phyloP scores from a whole-genome alignment of 2,797 vertebrate species.

The Chiloscyllium punctatum region DNA sequence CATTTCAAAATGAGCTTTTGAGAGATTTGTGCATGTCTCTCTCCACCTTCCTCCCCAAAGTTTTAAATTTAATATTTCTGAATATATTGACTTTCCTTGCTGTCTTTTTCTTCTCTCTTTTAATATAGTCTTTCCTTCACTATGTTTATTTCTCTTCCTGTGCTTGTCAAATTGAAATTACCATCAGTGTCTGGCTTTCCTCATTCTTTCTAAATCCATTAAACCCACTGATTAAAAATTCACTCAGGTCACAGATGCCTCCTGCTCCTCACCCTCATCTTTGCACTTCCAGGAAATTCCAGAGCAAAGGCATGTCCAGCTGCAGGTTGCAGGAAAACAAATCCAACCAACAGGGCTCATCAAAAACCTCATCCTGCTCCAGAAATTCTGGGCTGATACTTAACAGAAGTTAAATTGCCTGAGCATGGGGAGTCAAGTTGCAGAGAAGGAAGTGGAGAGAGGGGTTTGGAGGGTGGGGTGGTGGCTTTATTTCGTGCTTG shows the following conservation, averaged over 20 bases:
- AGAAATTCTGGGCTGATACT: background rate
- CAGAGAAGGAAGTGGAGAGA: too few species aligned
- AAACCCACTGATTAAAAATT: background rate
- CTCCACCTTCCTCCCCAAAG: background rate
- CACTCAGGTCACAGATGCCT: background rate
- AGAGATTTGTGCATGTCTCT: background rate
- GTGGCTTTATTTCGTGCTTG: background rate
- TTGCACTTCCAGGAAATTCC: background rate
- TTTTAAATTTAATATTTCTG: background rate
- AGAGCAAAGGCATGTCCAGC: background rate
- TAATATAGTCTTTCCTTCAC: background rate
- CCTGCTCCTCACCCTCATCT: background rate
- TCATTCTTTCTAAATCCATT: background rate
- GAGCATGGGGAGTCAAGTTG: background rate
- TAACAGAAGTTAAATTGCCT: background rate
- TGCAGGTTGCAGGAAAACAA: background rate
- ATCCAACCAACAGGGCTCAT: background rate
- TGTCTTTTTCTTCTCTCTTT: too few species aligned
- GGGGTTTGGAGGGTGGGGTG: background rate
- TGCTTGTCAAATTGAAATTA: background rate
- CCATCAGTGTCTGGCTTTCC: background rate
- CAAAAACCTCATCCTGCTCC: background rate
- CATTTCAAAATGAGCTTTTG: background rate
- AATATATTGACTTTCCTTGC: background rate
- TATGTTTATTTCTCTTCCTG: background rate